phyloP scores from a whole-genome alignment of 2,113 vertebrate species.

The Sus scrofa region DNA sequence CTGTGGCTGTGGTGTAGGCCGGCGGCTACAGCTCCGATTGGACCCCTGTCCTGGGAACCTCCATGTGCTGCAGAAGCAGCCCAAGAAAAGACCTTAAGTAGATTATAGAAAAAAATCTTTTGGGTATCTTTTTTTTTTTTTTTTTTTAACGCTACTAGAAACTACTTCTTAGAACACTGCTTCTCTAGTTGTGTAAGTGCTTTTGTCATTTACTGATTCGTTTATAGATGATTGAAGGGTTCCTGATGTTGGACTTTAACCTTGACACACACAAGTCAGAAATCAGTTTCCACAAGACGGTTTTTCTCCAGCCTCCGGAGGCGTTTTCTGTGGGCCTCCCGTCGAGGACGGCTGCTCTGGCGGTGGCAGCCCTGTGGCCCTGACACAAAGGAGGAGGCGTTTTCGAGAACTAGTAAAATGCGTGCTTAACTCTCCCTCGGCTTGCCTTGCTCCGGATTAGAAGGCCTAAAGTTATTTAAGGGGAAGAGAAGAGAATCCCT shows the following conservation, averaged over 20 bases:
- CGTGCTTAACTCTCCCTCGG: no score
- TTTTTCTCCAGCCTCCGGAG: not conserved
- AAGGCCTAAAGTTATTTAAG: not conserved
- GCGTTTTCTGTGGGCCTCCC: not conserved
- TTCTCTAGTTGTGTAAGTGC: not conserved
- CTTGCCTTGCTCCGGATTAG: not conserved
- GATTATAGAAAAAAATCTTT: not conserved
- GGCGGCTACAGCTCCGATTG: no score
- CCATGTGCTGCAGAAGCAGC: no score
- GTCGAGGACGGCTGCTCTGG: not conserved
- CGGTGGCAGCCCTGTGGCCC: no score
- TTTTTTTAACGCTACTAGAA: not conserved
- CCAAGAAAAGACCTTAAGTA: no score
- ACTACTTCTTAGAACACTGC: not conserved
- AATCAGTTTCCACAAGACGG: not conserved
- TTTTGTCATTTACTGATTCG: not conserved
- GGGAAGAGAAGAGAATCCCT: no score
- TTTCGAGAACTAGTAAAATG: no score
- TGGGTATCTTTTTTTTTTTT: not conserved
- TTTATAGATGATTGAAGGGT: not conserved
- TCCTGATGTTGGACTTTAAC: not conserved
- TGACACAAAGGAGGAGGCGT: no score
- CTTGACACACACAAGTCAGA: not conserved
- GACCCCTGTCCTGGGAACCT: no score
- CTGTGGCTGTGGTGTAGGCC: no score